phyloP scores from a whole-genome alignment of 2,113 vertebrate genomes.

The Ceyx margarethae region DNA sequence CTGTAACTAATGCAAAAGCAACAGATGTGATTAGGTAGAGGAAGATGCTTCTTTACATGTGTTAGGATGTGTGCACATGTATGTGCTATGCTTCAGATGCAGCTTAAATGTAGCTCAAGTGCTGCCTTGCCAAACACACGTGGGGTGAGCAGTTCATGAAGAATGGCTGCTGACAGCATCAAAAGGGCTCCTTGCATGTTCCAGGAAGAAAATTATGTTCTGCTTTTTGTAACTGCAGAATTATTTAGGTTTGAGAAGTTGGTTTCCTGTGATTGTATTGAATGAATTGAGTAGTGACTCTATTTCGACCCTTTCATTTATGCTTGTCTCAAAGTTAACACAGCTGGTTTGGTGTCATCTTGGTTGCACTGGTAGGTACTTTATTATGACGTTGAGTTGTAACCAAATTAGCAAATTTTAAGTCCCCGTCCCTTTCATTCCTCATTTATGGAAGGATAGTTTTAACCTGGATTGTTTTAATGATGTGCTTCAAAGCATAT shows the following conservation, averaged over 20 bases:
- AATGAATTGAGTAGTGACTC: neutral
- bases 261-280: neutral
- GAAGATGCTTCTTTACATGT: neutral
- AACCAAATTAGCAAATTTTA: neutral
- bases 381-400: neutral
- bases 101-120: neutral
- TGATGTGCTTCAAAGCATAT: neutral
- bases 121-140: neutral
- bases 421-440: neutral
- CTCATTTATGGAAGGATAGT: neutral
- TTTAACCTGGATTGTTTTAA: neutral
- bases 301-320: neutral
- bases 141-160: rapidly evolving
- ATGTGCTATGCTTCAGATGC: neutral
- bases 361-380: neutral
- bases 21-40: neutral
- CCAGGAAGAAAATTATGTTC: neutral
- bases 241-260: neutral
- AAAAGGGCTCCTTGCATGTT: neutral
- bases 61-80: neutral
- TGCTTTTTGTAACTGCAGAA: neutral
- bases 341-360: neutral
- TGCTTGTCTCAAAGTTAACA: neutral
- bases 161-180: neutral
- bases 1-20: neutral